Evolutionary conservation across 2,888 invertebrate species (phyloP).

Genomic region (Galeopsomyia nigrocyanea): DNA sequence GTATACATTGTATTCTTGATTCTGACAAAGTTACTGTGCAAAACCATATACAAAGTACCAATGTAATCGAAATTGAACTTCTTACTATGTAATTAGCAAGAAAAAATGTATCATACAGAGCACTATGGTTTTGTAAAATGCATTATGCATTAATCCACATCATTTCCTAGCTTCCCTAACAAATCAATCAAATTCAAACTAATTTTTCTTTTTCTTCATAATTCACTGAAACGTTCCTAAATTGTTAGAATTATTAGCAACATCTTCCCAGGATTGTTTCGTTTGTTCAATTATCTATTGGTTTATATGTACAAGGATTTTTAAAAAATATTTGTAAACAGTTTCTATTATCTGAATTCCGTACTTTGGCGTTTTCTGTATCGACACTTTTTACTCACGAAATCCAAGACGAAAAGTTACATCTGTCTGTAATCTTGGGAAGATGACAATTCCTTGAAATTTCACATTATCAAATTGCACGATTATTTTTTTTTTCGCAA

Average conservation of each 20-base stretch:
- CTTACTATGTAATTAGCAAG: slow-evolving; percentile 17
- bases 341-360: slow-evolving; percentile 26
- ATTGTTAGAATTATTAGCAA: slow-evolving; percentile 27
- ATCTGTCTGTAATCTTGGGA: slow-evolving; percentile 23
- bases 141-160: slow-evolving; percentile 27
- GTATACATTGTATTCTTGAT: slow-evolving; percentile 27
- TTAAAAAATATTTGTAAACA: slow-evolving; percentile 39
- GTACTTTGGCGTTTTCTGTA: slow-evolving; percentile 14
- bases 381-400: slow-evolving; percentile 19
- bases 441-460: slow-evolving; percentile 35
- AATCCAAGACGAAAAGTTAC: slow-evolving; percentile 32
- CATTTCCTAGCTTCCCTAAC: slow-evolving; percentile 35
- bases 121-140: slow-evolving; percentile 27
- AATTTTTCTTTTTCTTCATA: background rate
- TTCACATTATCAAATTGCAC: slow-evolving; percentile 38
- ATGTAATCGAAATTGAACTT: slow-evolving; percentile 19
- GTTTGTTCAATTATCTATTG: slow-evolving; percentile 26
- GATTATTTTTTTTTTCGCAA: slow-evolving; percentile 33
- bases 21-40: slow-evolving; percentile 28
- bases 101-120: slow-evolving; percentile 31
- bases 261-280: slow-evolving; percentile 33
- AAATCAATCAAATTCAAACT: slow-evolving; percentile 40
- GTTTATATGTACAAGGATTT: slow-evolving; percentile 39
- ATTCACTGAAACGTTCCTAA: slow-evolving; percentile 20
- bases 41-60: slow-evolving; percentile 21